phyloP scores from a whole-genome alignment of 1,140 invertebrate species.

The Pectinophora gossypiella region DNA sequence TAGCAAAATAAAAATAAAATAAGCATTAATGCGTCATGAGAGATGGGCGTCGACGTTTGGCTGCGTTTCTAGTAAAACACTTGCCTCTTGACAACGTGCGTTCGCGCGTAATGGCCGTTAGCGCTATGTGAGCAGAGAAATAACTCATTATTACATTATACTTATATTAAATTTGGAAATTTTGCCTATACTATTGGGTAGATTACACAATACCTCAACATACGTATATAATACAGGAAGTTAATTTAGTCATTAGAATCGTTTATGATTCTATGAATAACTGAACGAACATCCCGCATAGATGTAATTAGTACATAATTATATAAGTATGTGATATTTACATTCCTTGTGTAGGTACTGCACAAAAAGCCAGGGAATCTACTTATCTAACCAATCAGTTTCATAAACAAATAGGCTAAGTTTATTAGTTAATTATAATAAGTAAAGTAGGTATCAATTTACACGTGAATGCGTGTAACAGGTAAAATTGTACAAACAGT shows the following conservation, averaged over 20 bases:
- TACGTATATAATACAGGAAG: no score
- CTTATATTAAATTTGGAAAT: no score
- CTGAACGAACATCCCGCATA: neutral
- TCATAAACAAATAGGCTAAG: no score
- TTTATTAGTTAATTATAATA: no score
- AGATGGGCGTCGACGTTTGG: conserved; percentile 66
- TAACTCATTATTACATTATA: conserved; percentile 43
- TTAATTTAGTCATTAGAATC: no score
- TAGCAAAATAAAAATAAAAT: conserved; percentile 64
- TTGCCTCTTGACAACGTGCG: conserved; percentile 75
- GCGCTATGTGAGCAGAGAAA: conserved; percentile 69
- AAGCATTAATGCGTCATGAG: conserved; percentile 75
- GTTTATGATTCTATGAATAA: no score
- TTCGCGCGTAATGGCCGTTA: conserved; percentile 75
- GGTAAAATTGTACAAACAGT: no score
- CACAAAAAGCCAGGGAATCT: conserved; percentile 20
- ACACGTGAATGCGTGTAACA: no score
- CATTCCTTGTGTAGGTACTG: conserved; percentile 5
- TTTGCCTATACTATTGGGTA: no score
- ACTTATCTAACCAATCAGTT: conserved; percentile 2
- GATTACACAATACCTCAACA: no score
- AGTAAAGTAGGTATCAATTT: no score
- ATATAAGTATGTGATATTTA: neutral
- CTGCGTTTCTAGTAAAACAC: conserved; percentile 74
- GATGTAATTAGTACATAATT: neutral